phyloP scores from a whole-genome alignment of 2,888 invertebrate genomes.

The Thera britannica region DNA sequence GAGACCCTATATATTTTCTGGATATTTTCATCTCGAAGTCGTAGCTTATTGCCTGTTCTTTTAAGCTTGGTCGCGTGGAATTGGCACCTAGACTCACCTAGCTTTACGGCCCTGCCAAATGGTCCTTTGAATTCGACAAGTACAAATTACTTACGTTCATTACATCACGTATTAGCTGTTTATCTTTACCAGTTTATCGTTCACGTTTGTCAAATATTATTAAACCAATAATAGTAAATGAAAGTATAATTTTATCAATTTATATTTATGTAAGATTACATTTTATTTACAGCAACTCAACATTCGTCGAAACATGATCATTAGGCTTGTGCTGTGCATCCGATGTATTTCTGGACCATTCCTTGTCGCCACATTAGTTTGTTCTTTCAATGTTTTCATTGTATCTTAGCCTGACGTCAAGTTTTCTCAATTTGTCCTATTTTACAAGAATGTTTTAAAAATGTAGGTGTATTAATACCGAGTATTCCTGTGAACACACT shows the following conservation, averaged over 20 bases:
- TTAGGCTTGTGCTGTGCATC: conserved; percentile 41
- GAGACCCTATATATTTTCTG: conserved; percentile 1
- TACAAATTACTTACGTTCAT: neutral
- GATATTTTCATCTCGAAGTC: neutral
- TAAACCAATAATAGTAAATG: conserved; percentile 18
- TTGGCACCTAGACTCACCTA: too few species aligned
- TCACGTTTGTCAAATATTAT: conserved; percentile 21
- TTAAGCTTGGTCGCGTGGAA: too few species aligned
- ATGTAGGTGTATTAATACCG: neutral
- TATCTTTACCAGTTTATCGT: conserved; percentile 6
- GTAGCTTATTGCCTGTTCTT: too few species aligned
- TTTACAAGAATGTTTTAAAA: conserved; percentile 18
- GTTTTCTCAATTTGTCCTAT: conserved; percentile 13
- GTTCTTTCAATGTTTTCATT: conserved; percentile 34
- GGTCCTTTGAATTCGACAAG: neutral
- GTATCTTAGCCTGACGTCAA: conserved; percentile 16
- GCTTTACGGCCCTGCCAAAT: too few species aligned
- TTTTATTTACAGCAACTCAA: conserved; percentile 37
- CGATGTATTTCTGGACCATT: conserved; percentile 66
- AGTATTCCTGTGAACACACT: conserved; percentile 7
- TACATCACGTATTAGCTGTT: neutral
- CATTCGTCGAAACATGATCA: conserved; percentile 34
- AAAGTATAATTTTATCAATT: conserved; percentile 16
- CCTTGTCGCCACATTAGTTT: conserved; percentile 59
- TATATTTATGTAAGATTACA: conserved; percentile 22